Evolutionary conservation across 1,140 invertebrate genomes (phyloP).

Genomic region (Tribolium madens): DNA sequence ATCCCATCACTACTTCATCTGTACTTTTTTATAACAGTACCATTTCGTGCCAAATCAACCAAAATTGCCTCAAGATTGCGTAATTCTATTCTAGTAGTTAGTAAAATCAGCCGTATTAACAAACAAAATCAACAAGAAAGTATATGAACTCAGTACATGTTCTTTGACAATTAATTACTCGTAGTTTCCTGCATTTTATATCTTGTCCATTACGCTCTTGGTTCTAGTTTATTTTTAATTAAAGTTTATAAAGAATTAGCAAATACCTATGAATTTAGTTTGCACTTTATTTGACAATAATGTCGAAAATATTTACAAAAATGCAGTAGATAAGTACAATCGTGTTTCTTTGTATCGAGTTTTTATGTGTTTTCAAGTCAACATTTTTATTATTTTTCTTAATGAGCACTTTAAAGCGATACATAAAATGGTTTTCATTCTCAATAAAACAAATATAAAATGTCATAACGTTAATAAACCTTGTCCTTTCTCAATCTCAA

Average conservation of each 20-base stretch:
- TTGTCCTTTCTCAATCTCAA: slow-evolving; percentile 8
- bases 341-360: background rate
- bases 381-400: background rate
- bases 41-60: too few relatives aligned
- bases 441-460: slow-evolving; percentile 11
- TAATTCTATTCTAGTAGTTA: background rate
- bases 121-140: background rate
- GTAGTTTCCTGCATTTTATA: background rate
- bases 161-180: background rate
- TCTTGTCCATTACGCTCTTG: too few relatives aligned
- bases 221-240: too few relatives aligned
- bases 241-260: too few relatives aligned
- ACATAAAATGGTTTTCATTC: background rate
- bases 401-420: background rate
- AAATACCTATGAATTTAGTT: too few relatives aligned
- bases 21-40: too few relatives aligned
- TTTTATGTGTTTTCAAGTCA: background rate
- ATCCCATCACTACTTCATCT: too few relatives aligned
- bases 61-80: too few relatives aligned
- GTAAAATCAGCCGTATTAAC: background rate
- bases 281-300: too few relatives aligned
- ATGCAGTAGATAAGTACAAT: too few relatives aligned
- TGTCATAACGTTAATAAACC: slow-evolving; percentile 25
- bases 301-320: too few relatives aligned
- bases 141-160: background rate